phyloP scores from a whole-genome alignment of 2,797 vertebrate genomes.

The Odontamblyopus rebecca region DNA sequence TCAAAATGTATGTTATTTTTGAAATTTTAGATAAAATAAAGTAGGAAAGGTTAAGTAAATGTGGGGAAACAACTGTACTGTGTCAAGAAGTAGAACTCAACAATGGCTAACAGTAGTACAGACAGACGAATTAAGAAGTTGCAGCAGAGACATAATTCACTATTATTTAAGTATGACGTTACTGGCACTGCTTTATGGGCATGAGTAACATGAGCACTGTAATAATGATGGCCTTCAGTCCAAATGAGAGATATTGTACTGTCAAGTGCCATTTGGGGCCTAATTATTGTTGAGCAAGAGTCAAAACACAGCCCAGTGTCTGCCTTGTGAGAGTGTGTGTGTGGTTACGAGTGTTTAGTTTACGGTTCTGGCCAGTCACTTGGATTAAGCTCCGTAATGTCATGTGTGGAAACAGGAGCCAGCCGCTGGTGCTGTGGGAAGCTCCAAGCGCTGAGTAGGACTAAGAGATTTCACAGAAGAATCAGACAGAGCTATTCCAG shows the following conservation, averaged over 20 bases:
- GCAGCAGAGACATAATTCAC: constrained; percentile 11
- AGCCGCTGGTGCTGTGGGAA: constrained; percentile 64
- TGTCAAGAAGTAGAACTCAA: constrained; percentile 55
- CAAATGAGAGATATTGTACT: constrained; percentile 63
- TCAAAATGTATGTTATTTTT: background rate
- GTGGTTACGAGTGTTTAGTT: constrained; percentile 68
- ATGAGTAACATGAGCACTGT: constrained; percentile 53
- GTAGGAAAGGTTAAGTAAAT: background rate
- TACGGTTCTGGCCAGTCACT: constrained; percentile 68
- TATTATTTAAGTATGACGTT: constrained; percentile 15
- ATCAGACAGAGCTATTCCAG: constrained; percentile 44
- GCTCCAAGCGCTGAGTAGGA: constrained; percentile 61
- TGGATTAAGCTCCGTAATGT: constrained; percentile 68
- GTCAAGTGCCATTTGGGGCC: constrained; percentile 66
- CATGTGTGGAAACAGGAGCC: constrained; percentile 73
- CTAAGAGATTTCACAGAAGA: constrained; percentile 50
- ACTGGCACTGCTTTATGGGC: constrained; percentile 39
- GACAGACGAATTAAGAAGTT: constrained; percentile 12
- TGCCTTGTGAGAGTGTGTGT: constrained; percentile 29
- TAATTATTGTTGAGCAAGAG: constrained; percentile 68
- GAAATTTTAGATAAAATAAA: background rate
- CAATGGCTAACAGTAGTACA: constrained; percentile 55
- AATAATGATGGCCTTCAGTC: constrained; percentile 57
- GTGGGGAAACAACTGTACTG: background rate
- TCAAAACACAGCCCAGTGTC: constrained; percentile 56